Percentiles rank a stretch among this genome's conserved stretches.
phyloP scores from a whole-genome alignment of 2,888 invertebrate species.

The Aspidapion aeneum region DNA sequence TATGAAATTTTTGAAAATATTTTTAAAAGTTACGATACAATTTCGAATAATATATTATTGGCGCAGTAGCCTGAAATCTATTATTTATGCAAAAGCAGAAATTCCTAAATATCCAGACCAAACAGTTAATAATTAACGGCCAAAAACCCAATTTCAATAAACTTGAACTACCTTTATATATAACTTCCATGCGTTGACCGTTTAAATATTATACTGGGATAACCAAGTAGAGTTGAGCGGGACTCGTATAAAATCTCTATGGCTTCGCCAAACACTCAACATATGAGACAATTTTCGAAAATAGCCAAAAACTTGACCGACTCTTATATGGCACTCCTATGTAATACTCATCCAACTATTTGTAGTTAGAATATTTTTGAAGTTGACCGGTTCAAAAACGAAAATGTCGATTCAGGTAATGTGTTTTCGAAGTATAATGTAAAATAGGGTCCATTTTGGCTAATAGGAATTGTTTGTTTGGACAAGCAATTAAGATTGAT shows the following conservation, averaged over 20 bases:
- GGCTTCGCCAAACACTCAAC: too few relatives aligned
- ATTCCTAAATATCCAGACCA: neutral
- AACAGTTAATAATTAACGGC: neutral
- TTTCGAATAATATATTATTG: neutral
- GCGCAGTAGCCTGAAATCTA: neutral
- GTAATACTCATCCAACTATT: too few relatives aligned
- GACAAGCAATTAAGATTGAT: too few relatives aligned
- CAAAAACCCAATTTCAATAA: neutral
- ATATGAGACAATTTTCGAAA: too few relatives aligned
- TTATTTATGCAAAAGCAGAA: neutral
- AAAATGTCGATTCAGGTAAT: neutral
- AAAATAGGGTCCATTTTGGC: neutral
- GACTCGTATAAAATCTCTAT: too few relatives aligned
- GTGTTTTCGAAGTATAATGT: neutral
- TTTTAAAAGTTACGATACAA: too few relatives aligned
- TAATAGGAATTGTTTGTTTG: neutral
- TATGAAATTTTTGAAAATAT: too few relatives aligned
- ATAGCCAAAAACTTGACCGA: neutral
- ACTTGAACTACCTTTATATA: constrained; percentile 5
- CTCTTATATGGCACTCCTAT: neutral
- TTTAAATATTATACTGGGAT: too few relatives aligned
- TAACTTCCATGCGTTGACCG: neutral
- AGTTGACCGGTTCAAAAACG: neutral
- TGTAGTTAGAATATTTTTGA: neutral
- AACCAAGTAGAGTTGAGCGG: too few relatives aligned